Conservation (phyloP, 2,888 invertebrate genomes). For the Biston stratarius region DNA sequence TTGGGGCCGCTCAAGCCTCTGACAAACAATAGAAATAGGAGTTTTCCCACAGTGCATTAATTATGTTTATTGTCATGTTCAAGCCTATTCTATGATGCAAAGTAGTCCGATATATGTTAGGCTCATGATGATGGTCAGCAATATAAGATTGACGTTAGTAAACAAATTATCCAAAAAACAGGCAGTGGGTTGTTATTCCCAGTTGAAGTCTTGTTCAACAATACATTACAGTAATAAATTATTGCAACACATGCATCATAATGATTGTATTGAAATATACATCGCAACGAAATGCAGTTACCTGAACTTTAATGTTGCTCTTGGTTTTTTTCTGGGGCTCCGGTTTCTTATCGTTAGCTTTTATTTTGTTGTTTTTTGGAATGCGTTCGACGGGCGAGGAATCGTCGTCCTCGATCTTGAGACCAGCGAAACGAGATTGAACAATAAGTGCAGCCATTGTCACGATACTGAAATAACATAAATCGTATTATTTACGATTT, state of each 20-base stretch:
- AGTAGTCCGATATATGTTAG: no score
- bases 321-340: conserved; percentile 69
- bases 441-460: conserved; percentile 89
- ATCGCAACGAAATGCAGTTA: conserved; percentile 12
- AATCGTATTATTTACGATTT: conserved; percentile 5
- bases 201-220: no score
- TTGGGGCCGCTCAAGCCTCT: no score
- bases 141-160: no score
- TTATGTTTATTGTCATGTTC: no score
- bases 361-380: conserved; percentile 71
- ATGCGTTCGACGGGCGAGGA: conserved; percentile 60
- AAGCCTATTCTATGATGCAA: not conserved
- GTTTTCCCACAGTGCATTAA: no score
- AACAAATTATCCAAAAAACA: no score
- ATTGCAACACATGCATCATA: no score
- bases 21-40: no score
- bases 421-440: conserved; percentile 91
- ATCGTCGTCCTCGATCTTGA: conserved; percentile 91
- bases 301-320: conserved; percentile 65
- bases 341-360: conserved; percentile 65
- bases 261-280: not conserved
- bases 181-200: not conserved
- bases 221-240: no score
- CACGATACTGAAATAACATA: conserved; percentile 21
- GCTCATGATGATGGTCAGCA: no score